These are phyloP conservation scores for Choristoneura fumiferana DNA, from an alignment of 1,140 invertebrate genomes.

Conservation along the genomic window DNA sequence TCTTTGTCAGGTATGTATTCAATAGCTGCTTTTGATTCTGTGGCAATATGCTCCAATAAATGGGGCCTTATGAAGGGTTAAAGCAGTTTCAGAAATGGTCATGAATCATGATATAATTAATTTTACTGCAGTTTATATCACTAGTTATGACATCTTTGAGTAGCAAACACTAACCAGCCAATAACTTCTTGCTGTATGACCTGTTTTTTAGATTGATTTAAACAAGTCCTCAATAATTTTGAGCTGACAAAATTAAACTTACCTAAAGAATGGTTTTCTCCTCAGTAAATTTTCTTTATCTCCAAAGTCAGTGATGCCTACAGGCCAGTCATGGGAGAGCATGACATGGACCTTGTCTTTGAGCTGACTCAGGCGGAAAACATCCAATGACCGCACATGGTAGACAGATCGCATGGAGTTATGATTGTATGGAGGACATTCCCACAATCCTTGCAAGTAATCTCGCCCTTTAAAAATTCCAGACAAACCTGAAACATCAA, in stretches of 20 bases:
- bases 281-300: slow-evolving; percentile 87
- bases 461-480: slow-evolving; percentile 96
- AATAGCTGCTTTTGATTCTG: no score
- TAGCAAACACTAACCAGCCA: no score
- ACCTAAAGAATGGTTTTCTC: slow-evolving; percentile 91
- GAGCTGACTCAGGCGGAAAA: slow-evolving; percentile 84
- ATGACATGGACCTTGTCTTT: slow-evolving; percentile 90
- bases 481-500: slow-evolving; percentile 79
- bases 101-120: no score
- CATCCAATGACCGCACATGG: slow-evolving; percentile 95
- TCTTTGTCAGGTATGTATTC: no score
- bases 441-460: slow-evolving; percentile 92
- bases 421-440: slow-evolving; percentile 91
- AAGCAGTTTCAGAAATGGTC: no score
- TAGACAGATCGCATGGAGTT: slow-evolving; percentile 92
- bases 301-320: slow-evolving; percentile 92
- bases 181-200: not conserved
- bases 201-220: no score
- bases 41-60: no score
- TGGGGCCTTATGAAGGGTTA: no score
- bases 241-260: slow-evolving; percentile 60
- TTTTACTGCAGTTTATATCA: no score
- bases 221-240: not conserved
- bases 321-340: slow-evolving; percentile 98
- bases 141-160: no score